phyloP scores from a whole-genome alignment of 2,113 vertebrate genomes.

The Carollia perspicillata region DNA sequence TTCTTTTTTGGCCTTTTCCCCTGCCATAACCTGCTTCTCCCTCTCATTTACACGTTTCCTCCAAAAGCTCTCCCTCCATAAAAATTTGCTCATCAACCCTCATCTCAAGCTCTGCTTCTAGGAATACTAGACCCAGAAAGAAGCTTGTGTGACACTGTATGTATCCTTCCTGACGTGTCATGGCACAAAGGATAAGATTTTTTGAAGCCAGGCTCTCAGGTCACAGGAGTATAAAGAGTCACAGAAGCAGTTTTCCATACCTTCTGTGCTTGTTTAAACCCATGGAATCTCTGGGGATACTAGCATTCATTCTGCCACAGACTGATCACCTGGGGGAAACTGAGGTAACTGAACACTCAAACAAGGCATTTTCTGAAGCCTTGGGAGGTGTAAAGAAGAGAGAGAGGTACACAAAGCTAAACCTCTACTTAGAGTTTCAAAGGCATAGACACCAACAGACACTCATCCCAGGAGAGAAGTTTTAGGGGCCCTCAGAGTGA shows the following conservation, averaged over 20 bases:
- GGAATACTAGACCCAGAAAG: neutral
- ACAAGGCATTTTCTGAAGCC: neutral
- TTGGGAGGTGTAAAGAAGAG: neutral
- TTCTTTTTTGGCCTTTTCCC: neutral
- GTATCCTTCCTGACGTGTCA: neutral
- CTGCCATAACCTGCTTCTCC: neutral
- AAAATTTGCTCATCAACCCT: neutral
- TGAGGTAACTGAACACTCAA: neutral
- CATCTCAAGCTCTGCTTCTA: neutral
- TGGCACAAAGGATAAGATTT: neutral
- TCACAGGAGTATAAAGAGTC: neutral
- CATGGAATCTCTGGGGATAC: neutral
- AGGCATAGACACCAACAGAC: neutral
- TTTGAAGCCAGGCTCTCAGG: neutral
- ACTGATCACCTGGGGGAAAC: neutral
- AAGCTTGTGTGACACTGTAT: accelerated
- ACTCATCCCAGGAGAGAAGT: neutral
- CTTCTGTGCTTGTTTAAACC: neutral
- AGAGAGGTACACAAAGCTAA: neutral
- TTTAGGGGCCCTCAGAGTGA: neutral
- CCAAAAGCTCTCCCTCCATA: neutral
- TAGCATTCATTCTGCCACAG: neutral
- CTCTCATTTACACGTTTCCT: neutral
- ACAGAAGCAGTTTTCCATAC: neutral
- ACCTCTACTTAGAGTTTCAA: neutral